phyloP scores from a whole-genome alignment of 2,888 invertebrate genomes.

The Tortrix viridana region DNA sequence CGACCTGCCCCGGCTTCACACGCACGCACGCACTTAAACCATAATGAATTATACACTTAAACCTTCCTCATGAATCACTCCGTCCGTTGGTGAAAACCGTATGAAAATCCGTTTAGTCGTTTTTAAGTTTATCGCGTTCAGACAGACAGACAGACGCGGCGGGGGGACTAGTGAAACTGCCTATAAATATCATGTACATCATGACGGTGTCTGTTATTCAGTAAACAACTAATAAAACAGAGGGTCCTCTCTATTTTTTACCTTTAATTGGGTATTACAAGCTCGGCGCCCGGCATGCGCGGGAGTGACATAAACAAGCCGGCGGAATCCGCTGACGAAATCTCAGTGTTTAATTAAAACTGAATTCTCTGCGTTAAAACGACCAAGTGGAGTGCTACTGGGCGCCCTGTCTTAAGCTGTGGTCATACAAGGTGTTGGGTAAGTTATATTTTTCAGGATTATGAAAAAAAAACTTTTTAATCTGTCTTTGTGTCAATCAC shows the following conservation, averaged over 20 bases:
- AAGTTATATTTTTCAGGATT: neutral
- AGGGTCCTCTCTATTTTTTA: neutral
- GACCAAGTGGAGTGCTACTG: neutral
- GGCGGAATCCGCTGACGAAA: constrained; percentile 11
- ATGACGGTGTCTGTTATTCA: neutral
- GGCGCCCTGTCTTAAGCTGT: constrained; percentile 5
- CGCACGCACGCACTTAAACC: no score
- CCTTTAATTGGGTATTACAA: constrained; percentile 11
- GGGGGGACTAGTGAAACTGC: no score
- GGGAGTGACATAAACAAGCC: constrained; percentile 9
- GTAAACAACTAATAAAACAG: constrained; percentile 5
- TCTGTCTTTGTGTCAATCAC: no score
- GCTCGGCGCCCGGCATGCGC: neutral
- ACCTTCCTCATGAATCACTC: no score
- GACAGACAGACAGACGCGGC: no score
- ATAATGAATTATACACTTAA: no score
- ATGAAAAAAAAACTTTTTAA: neutral
- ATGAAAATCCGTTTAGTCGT: no score
- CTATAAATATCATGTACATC: no score
- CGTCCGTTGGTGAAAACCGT: no score
- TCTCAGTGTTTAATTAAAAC: constrained; percentile 9
- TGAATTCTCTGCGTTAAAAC: constrained; percentile 9
- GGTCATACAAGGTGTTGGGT: neutral
- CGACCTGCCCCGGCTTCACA: no score
- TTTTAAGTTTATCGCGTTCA: no score